Evolutionary conservation across 2,888 invertebrate species (phyloP), one percentile per base, ranked within the genome.

Genomic region (Lordiphosa andalusiaca): DNA sequence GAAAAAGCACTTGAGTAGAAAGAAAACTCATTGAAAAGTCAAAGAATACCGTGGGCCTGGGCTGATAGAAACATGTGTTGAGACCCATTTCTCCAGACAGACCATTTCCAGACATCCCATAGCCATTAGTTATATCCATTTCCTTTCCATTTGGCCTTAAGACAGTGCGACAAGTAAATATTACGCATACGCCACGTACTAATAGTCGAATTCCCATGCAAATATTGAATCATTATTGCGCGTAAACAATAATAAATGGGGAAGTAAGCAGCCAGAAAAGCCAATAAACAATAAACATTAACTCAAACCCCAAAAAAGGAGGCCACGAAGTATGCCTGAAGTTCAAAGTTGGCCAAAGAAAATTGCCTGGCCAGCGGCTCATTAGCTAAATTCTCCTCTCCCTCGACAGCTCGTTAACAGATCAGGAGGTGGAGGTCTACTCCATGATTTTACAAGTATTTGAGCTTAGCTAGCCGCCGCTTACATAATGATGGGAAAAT

Each of bases 401-500:
- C 36, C 40, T 51, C 71, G 67, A 49, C 60, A 53, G 47, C 54
- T 77, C 56, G 57, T 74, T 77, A 73, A 37, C 55, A 53, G 37
- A 6, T 12, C 7, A 33, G 33, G 4, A 19, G 19, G 6, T 10
- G 6, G 21, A 47, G 44, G 25, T 25, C 25, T 25, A 25, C 7
- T 25, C 25, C 25, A 25, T 25, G 25, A 25, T 7, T 25, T 25
- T 25, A 25, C 25, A 25, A 48, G 53, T 49, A 58, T 65, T 67
- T 47, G 50, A 37, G 46, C 53, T n/a, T 7, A 38, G 39, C 60
- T 41, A 46, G 48, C 35, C 39, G 30, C 30, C 4, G 49, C 49
- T 81, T 69, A 58, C 71, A 77, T 77, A 84, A 77, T 84, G 82
- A 84, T 77, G 84, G 84, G 77, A 77, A 77, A 73, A 66, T 62